phyloP scores from a whole-genome alignment of 2,113 vertebrate species.

The Halichoerus grypus region DNA sequence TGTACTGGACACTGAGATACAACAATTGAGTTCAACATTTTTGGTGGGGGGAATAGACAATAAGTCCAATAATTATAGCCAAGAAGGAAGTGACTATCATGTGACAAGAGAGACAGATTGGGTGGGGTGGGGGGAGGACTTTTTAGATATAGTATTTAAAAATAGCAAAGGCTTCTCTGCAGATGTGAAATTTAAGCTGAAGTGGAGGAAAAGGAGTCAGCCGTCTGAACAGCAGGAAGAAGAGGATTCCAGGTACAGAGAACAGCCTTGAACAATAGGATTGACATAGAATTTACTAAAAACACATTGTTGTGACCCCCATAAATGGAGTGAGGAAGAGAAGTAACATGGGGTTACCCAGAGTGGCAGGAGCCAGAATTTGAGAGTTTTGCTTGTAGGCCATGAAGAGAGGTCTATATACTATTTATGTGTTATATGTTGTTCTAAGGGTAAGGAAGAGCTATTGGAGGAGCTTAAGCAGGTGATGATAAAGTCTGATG shows the following conservation, averaged over 20 bases:
- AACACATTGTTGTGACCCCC: neutral
- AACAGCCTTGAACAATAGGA: neutral
- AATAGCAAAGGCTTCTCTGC: neutral
- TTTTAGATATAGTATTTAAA: neutral
- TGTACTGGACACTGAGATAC: neutral
- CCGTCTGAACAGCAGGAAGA: neutral
- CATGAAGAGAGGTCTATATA: neutral
- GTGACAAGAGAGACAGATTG: neutral
- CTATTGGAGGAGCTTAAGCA: neutral
- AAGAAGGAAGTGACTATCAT: neutral
- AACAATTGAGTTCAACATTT: neutral
- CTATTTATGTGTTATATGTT: neutral
- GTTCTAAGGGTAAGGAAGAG: neutral
- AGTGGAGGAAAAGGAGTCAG: neutral
- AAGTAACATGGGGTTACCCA: neutral
- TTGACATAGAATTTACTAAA: neutral
- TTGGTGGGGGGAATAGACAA: neutral
- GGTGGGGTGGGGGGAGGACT: neutral
- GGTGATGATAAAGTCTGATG: neutral
- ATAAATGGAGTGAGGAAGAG: no score
- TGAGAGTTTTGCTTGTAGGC: neutral
- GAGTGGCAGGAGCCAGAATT: neutral
- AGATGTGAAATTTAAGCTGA: neutral
- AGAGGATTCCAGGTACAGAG: neutral
- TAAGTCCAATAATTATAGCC: neutral